These are phyloP conservation scores for Dendrocincla tyrannina DNA, from an alignment of 2,797 vertebrate genomes.

Conservation along the genomic window DNA sequence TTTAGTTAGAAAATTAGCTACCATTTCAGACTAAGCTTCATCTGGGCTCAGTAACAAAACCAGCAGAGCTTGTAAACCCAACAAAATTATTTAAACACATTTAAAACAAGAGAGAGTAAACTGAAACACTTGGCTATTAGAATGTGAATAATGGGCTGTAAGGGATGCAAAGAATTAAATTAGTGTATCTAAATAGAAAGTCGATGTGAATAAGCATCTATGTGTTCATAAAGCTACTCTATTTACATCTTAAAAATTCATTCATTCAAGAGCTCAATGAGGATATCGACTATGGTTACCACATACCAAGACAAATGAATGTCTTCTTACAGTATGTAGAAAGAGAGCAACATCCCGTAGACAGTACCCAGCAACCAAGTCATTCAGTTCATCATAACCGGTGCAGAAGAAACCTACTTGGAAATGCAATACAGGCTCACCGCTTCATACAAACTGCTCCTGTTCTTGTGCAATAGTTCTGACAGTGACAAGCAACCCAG, in stretches of 20 bases:
- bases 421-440: neutral
- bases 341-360: neutral
- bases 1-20: neutral
- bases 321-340: rapidly evolving
- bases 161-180: neutral
- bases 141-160: neutral
- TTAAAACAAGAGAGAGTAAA: neutral
- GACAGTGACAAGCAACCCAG: neutral
- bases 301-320: neutral
- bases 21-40: neutral
- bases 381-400: neutral
- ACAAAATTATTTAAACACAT: neutral
- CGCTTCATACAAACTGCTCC: neutral
- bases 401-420: neutral
- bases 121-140: neutral
- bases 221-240: neutral
- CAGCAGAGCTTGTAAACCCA: neutral
- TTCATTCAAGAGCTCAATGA: neutral
- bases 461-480: neutral
- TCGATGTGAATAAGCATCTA: neutral
- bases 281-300: rapidly evolving
- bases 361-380: neutral
- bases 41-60: neutral
- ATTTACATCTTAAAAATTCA: neutral
- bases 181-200: neutral